Conservation (phyloP, 2,113 vertebrate species). For the Oncorhynchus keta region DNA sequence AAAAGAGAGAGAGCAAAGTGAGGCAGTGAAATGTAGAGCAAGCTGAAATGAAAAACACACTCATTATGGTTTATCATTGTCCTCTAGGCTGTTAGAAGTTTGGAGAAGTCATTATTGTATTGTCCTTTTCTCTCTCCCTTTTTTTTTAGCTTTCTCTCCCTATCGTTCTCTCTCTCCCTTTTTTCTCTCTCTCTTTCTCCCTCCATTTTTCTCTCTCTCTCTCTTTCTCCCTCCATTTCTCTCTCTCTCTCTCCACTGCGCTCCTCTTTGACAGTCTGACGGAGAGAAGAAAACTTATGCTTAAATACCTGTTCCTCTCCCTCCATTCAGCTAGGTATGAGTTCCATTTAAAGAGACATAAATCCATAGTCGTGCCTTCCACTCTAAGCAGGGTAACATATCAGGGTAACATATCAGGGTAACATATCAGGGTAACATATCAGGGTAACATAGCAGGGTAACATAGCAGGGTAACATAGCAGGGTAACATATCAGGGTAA, state of each 20-base stretch:
- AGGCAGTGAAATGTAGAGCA: neutral
- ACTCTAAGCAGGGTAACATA: neutral
- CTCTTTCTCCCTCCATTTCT: neutral
- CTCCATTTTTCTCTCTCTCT: slow-evolving; percentile 4
- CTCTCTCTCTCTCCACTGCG: neutral
- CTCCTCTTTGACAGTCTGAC: slow-evolving; percentile 28
- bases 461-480: too few relatives aligned
- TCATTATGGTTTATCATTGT: slow-evolving; percentile 20
- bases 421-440: too few relatives aligned
- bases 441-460: too few relatives aligned
- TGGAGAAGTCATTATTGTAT: slow-evolving; percentile 24
- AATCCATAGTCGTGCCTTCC: slow-evolving; percentile 21
- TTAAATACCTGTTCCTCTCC: slow-evolving; percentile 13
- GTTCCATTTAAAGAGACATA: slow-evolving; percentile 29
- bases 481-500: too few relatives aligned
- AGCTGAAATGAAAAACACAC: neutral
- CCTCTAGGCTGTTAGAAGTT: slow-evolving; percentile 25
- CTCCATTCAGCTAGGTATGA: slow-evolving; percentile 28
- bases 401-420: too few relatives aligned
- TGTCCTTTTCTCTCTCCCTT: neutral
- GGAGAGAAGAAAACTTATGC: slow-evolving; percentile 15
- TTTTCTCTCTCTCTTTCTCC: neutral
- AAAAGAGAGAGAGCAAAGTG: neutral
- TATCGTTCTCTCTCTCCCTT: neutral
- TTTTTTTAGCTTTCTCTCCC: too few relatives aligned